Base-by-base conservation (phyloP, 1,140 invertebrate genomes). In the Acromyrmex heyeri region DNA sequence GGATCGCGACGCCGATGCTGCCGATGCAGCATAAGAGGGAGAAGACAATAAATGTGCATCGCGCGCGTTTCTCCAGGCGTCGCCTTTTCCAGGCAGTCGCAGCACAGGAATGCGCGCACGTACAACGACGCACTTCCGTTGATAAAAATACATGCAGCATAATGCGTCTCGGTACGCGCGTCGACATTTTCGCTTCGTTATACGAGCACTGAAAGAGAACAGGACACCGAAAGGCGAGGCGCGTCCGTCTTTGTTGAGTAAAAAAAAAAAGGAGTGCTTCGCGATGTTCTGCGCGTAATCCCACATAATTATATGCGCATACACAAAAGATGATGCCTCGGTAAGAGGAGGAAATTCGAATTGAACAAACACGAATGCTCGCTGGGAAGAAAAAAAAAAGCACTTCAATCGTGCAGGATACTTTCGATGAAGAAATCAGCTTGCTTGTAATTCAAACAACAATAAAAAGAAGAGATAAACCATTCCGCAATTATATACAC, bases 121-220 rank as follows among this genome's bases (percentile, higher is more conserved):
- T 90, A 91, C 93, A 92, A 94, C 94, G 92, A 94, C 94, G 94
- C 94, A 95, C 93, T 95, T 95, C 94, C 94, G 94, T 94, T 94
- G 94, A 94, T 95, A 95, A 95, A 95, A 95, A 95, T 95, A 95
- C 92, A 91, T 92, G 87, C 91, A 77, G 88, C 91, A 91, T 93
- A 93, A 92, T 87, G 92, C 93, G 90, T 91, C 91, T 91, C 92
- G 73, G 91, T 92, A 93, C 92, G 90, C 89, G 87, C 90, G 90
- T 87, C 89, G 91, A 92, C 91, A 91, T 89, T 90, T 69, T 92
- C 88, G 81, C 86, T 59, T 64, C 70, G 81, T 57, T 69, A 85
- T 86, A 86, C 83, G 24, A 59, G 85, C 27, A n/a, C 38, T 61
- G 27, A 81, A 82, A 83, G 55, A 76, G 62, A 75, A 79, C 77